Evolutionary conservation across 2,797 vertebrate genomes (phyloP).

Genomic region (Malurus splendens): DNA sequence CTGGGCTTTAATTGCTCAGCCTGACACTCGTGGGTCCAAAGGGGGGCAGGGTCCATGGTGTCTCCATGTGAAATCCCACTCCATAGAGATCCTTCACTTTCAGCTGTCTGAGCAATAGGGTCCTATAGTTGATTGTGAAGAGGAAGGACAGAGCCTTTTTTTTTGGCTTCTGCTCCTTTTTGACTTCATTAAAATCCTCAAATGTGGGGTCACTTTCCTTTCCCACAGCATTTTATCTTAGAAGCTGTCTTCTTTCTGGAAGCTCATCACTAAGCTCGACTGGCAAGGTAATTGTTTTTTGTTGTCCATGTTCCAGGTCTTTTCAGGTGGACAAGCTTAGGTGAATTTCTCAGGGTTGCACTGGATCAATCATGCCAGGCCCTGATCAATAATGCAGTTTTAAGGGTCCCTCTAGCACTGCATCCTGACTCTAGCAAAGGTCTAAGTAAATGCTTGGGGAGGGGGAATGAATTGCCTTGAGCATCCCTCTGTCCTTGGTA

Average conservation of each 20-base stretch:
- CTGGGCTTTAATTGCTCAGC: accelerated
- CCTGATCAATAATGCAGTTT: background rate
- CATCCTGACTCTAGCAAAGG: background rate
- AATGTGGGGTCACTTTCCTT: accelerated
- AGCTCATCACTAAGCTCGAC: accelerated
- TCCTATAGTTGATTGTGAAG: background rate
- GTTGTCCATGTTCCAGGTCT: background rate
- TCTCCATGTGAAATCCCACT: accelerated
- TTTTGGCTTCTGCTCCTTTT: background rate
- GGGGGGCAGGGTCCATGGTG: background rate
- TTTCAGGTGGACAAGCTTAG: background rate
- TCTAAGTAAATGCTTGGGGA: background rate
- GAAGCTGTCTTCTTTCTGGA: background rate
- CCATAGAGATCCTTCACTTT: accelerated
- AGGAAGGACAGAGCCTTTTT: background rate
- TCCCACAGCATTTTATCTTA: too few species aligned
- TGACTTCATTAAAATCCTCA: background rate
- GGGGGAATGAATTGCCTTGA: background rate
- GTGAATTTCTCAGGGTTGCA: background rate
- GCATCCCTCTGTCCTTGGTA: accelerated
- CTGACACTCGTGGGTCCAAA: background rate
- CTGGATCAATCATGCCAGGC: background rate
- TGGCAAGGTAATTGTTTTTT: background rate
- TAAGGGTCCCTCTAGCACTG: background rate
- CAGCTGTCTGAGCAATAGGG: background rate